phyloP scores from a whole-genome alignment of 2,888 invertebrate genomes.

The Drosophila trichaetosa region DNA sequence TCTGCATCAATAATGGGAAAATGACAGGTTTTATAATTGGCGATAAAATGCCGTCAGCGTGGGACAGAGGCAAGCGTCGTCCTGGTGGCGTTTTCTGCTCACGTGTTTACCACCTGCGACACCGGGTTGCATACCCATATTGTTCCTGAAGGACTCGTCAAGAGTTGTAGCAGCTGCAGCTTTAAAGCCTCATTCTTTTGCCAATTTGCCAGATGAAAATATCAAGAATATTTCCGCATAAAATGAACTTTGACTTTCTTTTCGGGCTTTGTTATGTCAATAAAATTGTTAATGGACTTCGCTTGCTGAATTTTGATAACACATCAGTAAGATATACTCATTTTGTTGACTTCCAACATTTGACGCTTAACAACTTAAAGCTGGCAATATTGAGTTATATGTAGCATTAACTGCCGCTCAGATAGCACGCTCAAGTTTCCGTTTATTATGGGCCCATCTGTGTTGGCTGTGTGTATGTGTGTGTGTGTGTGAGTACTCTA shows the following conservation, averaged over 20 bases:
- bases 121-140: slow-evolving; percentile 6
- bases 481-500: slow-evolving; percentile 8
- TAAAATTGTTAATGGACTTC: slow-evolving; percentile 63
- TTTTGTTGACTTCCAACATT: slow-evolving; percentile 12
- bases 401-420: slow-evolving; percentile 34
- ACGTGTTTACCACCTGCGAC: slow-evolving; percentile 53
- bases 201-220: slow-evolving; percentile 1
- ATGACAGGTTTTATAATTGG: slow-evolving; percentile 77
- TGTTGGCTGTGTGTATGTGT: slow-evolving; percentile 19
- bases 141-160: not conserved
- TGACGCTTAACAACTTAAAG: slow-evolving; percentile 36
- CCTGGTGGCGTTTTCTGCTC: slow-evolving; percentile 29
- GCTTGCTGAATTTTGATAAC: slow-evolving; percentile 13
- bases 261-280: slow-evolving; percentile 44
- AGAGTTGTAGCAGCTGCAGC: slow-evolving; percentile 28
- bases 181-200: slow-evolving; percentile 30
- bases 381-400: slow-evolving; percentile 18
- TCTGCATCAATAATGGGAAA: slow-evolving; percentile 59
- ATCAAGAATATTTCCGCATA: slow-evolving; percentile 19
- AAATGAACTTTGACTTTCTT: slow-evolving; percentile 30
- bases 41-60: slow-evolving; percentile 73
- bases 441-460: slow-evolving; percentile 43
- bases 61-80: slow-evolving; percentile 28
- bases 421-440: slow-evolving; percentile 53
- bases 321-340: slow-evolving; percentile 1